A percentile compares a stretch with the other conserved stretches of the same genome.
These are phyloP conservation scores for Brachypalpus laphriformis DNA, from an alignment of 2,888 invertebrate genomes.

Conservation along the genomic window DNA sequence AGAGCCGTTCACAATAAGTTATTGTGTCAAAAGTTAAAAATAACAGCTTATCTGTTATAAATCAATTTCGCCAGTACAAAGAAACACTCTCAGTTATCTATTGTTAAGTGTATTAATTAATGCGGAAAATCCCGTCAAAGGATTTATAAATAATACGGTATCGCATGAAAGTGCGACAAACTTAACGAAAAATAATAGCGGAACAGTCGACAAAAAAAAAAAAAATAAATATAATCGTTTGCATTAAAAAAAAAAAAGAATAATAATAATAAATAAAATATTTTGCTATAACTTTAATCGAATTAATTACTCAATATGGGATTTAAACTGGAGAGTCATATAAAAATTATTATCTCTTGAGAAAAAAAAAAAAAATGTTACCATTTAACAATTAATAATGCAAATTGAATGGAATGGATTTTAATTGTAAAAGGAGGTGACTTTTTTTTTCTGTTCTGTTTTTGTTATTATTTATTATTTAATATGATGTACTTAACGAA, in stretches of 20 bases:
- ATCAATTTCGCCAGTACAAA: constrained; percentile 10
- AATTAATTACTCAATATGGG: constrained; percentile 58
- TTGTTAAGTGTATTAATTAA: constrained; percentile 2
- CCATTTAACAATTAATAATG: constrained; percentile 61
- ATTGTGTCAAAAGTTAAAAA: constrained; percentile 8
- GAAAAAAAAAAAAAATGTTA: constrained; percentile 35
- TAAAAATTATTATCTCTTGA: constrained; percentile 47
- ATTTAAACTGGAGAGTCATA: constrained; percentile 6
- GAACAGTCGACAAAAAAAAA: not conserved
- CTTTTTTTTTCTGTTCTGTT: constrained; percentile 4
- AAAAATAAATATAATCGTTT: constrained; percentile 37
- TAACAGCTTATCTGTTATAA: constrained; percentile 2
- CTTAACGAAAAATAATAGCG: not conserved
- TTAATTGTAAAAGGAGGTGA: constrained; percentile 58
- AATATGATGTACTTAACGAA: constrained; percentile 34
- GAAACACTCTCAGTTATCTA: not conserved
- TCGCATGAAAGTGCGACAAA: constrained; percentile 7
- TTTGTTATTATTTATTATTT: constrained; percentile 24
- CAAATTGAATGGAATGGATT: constrained; percentile 71
- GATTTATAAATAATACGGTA: constrained; percentile 20
- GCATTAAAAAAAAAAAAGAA: constrained; percentile 12
- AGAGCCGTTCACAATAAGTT: constrained; percentile 34
- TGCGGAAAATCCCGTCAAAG: constrained; percentile 4
- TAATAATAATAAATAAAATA: not conserved
- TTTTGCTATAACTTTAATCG: constrained; percentile 44